These are phyloP conservation scores for Meliscaeva auricollis DNA, from an alignment of 2,888 invertebrate genomes.

Conservation along the genomic window DNA sequence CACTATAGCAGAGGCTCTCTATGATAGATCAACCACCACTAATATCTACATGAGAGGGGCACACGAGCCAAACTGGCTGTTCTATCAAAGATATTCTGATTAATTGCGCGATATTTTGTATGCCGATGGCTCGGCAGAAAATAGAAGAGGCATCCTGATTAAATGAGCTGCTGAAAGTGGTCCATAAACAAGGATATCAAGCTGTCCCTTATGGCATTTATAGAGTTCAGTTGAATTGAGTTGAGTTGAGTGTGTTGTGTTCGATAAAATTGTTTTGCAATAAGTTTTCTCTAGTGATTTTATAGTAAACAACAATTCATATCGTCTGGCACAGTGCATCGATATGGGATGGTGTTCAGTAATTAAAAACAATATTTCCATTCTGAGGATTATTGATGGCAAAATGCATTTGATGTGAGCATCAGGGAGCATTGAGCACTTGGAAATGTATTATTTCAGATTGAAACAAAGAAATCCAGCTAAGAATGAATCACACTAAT, in stretches of 20 bases:
- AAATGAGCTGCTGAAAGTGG: conserved; percentile 37
- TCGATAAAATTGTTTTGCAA: conserved; percentile 18
- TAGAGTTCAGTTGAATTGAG: neutral
- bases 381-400: conserved; percentile 11
- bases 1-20: neutral
- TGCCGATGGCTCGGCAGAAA: neutral
- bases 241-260: conserved; percentile 6
- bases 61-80: neutral
- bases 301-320: conserved; percentile 34
- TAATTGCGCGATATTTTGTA: conserved; percentile 4
- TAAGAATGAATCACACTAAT: conserved; percentile 25
- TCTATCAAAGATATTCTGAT: conserved; percentile 25
- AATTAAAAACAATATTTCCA: conserved; percentile 6
- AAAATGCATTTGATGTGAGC: conserved; percentile 29
- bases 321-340: neutral
- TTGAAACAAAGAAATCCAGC: neutral
- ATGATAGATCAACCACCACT: conserved; percentile 1
- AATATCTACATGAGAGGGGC: neutral
- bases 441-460: no score
- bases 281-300: conserved; percentile 23
- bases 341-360: neutral
- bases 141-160: conserved; percentile 12
- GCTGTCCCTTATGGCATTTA: conserved; percentile 30
- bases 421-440: neutral
- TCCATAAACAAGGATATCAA: conserved; percentile 32